A percentile compares a stretch with the other conserved stretches of the same genome.
Evolutionary conservation across 2,888 invertebrate genomes (phyloP).

Genomic region (Torymus aiolomorphi): DNA sequence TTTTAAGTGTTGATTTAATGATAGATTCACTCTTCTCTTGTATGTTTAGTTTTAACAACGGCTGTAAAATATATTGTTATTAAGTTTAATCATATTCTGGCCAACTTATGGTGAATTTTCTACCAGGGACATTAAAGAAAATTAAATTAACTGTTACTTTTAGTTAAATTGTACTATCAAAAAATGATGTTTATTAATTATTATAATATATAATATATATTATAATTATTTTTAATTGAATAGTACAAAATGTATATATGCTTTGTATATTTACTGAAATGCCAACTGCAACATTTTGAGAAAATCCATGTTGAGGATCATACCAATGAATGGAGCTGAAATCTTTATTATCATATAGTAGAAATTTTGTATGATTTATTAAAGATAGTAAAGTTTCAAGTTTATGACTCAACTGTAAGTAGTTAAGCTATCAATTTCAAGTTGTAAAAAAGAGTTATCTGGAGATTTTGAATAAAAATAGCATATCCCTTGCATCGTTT

Average conservation of each 20-base stretch:
- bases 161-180: too few relatives aligned
- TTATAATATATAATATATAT: too few relatives aligned
- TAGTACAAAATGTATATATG: neutral
- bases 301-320: conserved; percentile 67
- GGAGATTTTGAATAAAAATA: conserved; percentile 55
- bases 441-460: conserved; percentile 25
- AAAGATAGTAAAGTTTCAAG: conserved; percentile 3
- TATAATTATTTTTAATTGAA: too few relatives aligned
- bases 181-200: too few relatives aligned
- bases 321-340: conserved; percentile 61
- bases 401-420: conserved; percentile 10
- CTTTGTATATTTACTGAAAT: conserved; percentile 17
- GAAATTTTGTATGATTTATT: conserved; percentile 8
- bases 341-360: conserved; percentile 57
- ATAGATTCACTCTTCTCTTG: conserved; percentile 30
- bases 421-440: conserved; percentile 32
- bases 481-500: conserved; percentile 68
- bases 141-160: too few relatives aligned
- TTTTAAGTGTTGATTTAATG: conserved; percentile 20
- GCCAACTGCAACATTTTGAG: conserved; percentile 47
- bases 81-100: too few relatives aligned
- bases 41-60: conserved; percentile 16
- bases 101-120: too few relatives aligned
- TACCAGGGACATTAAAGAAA: too few relatives aligned
- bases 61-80: conserved; percentile 9